Conservation (phyloP, 2,113 vertebrate genomes). For the Xiphophorus hellerii region DNA sequence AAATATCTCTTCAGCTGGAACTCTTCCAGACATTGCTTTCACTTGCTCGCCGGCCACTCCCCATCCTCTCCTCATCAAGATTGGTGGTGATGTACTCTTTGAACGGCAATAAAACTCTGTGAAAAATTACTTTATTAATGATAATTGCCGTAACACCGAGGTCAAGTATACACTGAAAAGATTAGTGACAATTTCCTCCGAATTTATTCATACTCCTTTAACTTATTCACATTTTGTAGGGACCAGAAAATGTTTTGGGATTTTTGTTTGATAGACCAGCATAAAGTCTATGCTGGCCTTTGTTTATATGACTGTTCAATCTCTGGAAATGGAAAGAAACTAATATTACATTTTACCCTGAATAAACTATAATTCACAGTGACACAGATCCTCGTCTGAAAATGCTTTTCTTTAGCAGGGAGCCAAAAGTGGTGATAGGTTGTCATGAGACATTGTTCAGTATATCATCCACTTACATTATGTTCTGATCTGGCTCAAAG, state of each 20-base stretch:
- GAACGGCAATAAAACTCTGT: slow-evolving; percentile 42
- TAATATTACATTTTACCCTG: background rate
- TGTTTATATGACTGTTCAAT: too few relatives aligned
- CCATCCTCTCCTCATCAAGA: slow-evolving; percentile 5
- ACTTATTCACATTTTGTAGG: too few relatives aligned
- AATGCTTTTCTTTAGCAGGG: too few relatives aligned
- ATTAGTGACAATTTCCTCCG: too few relatives aligned
- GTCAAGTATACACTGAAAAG: background rate
- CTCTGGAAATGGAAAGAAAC: too few relatives aligned
- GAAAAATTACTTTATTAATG: slow-evolving; percentile 50
- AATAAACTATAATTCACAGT: background rate
- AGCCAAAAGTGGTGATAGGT: too few relatives aligned
- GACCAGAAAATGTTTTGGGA: too few relatives aligned
- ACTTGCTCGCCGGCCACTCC: slow-evolving; percentile 24
- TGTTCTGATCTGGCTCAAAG: too few relatives aligned
- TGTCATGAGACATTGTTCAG: background rate
- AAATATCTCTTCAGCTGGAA: slow-evolving; percentile 52
- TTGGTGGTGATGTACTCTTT: slow-evolving; percentile 19
- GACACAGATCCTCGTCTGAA: background rate
- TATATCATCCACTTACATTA: background rate
- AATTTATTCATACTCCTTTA: too few relatives aligned
- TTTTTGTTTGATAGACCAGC: too few relatives aligned
- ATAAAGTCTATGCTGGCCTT: too few relatives aligned
- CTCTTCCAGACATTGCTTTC: slow-evolving; percentile 51
- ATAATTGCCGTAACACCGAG: slow-evolving; percentile 28